Evolutionary conservation across 2,797 vertebrate species (phyloP).

Genomic region (Phrynocephalus vlangalii): DNA sequence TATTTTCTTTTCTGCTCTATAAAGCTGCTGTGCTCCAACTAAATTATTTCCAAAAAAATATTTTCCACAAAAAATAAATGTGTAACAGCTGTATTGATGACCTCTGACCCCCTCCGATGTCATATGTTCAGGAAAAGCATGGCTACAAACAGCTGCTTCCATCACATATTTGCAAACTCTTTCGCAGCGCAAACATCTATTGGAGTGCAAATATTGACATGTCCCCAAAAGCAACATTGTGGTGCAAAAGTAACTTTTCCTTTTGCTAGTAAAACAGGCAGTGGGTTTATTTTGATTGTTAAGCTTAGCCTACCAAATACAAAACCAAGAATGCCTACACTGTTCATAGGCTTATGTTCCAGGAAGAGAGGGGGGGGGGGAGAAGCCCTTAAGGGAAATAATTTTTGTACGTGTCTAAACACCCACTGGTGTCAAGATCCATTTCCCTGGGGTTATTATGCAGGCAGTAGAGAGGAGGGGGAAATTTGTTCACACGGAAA

Average conservation of each 20-base stretch:
- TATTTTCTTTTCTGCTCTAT: neutral
- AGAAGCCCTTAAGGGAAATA: neutral
- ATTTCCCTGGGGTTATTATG: neutral
- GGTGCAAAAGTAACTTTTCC: constrained; percentile 40
- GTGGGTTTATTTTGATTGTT: constrained; percentile 47
- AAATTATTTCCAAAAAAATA: constrained; percentile 32
- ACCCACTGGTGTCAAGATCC: neutral
- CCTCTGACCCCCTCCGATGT: constrained; percentile 34
- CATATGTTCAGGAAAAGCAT: fast-evolving
- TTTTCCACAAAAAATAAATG: constrained; percentile 31
- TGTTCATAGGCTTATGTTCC: neutral
- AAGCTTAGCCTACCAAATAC: constrained; percentile 10
- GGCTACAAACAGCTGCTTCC: constrained; percentile 50
- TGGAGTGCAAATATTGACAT: constrained; percentile 33
- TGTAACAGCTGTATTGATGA: constrained; percentile 57
- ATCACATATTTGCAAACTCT: constrained; percentile 46
- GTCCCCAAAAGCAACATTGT: constrained; percentile 37
- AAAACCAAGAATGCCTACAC: constrained; percentile 15
- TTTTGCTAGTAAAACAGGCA: neutral
- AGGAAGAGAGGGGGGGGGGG: neutral
- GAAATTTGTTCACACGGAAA: neutral
- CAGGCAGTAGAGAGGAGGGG: neutral
- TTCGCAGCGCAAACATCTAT: constrained; percentile 22
- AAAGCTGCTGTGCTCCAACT: constrained; percentile 42
- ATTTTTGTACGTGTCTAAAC: constrained; percentile 10